Percentiles rank a stretch among this genome's conserved stretches.
Conservation (phyloP, 2,797 vertebrate species). For the Propithecus deckenii region DNA sequence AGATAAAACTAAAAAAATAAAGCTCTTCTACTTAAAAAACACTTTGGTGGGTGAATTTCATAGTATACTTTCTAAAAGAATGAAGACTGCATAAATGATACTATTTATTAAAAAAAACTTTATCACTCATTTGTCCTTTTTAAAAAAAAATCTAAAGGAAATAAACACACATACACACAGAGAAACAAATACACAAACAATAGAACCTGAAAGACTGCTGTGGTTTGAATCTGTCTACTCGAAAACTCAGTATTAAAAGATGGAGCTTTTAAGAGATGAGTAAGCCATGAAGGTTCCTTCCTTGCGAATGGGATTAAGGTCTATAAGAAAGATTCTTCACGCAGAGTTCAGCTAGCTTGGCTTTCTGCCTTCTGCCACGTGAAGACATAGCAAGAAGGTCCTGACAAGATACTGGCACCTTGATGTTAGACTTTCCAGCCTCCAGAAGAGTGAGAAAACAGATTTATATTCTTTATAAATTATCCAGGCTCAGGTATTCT, state of each 20-base stretch:
- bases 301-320: not conserved
- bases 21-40: not conserved
- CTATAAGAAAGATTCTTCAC: not conserved
- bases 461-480: not conserved
- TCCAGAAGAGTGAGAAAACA: not conserved
- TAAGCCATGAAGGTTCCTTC: not conserved
- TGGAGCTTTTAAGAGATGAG: not conserved
- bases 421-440: not conserved
- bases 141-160: not conserved
- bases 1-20: not conserved
- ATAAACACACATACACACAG: not conserved
- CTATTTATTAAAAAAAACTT: not conserved
- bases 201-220: not conserved
- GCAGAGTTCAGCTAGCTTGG: not conserved
- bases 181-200: not conserved
- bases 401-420: not conserved
- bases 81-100: not conserved
- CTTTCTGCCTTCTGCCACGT: not conserved
- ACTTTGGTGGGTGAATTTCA: not conserved
- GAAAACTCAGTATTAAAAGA: not conserved
- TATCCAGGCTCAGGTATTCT: too few relatives aligned
- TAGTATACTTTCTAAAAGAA: not conserved
- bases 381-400: not conserved
- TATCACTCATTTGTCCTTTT: not conserved
- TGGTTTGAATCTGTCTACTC: not conserved